Evolutionary conservation across 2,888 invertebrate genomes (phyloP), one percentile per base, ranked within the genome.

Genomic region (Linhomoeus sp.): DNA sequence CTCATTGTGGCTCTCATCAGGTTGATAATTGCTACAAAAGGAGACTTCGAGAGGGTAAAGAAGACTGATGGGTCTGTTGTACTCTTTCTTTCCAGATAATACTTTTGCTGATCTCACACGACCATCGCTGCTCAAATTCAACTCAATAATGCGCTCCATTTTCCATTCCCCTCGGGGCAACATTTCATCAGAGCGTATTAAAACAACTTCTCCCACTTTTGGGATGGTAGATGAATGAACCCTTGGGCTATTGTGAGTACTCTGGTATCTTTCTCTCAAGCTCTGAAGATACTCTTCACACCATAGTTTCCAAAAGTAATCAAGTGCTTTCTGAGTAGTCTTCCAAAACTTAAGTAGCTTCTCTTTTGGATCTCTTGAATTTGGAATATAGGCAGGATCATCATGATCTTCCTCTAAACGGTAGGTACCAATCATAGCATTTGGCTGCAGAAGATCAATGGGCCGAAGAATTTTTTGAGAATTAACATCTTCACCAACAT

Each of bases 401-500:
- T 17, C 17, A 15, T n/a, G 41, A 25, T 41, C 41, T 20, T 41
- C 41, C 22, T 41, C 20, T 3, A 41, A 20, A 3, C 14, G 5
- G 22, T 9, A 23, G 22, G 22, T 25, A 5, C 41, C 41, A n/a
- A 25, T 17, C 5, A 9, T 5, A 9, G 20, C 25, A 9, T 17
- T 23, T 20, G 25, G 24, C 9, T 7, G 24, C 7, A 43, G 29
- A 29, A 43, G 26, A 33, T 46, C 46, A 2, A 41, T 17, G 7
- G 46, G 46, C 9, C 41, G 20, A 2, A 46, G 3, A 29, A 36
- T 33, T 14, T n/a, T 3, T 12, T n/a, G 2, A 3, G 41, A 40
- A 22, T 46, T 19, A 5, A 33, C n/a, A 9, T 50, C 48, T 35
- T 39, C 44, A n/a, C 45, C 40, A 1, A 51, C 29, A 29, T 47